These are phyloP conservation scores for Cyanoramphus novaezelandiae DNA, from an alignment of 2,113 vertebrate genomes.

Conservation along the genomic window DNA sequence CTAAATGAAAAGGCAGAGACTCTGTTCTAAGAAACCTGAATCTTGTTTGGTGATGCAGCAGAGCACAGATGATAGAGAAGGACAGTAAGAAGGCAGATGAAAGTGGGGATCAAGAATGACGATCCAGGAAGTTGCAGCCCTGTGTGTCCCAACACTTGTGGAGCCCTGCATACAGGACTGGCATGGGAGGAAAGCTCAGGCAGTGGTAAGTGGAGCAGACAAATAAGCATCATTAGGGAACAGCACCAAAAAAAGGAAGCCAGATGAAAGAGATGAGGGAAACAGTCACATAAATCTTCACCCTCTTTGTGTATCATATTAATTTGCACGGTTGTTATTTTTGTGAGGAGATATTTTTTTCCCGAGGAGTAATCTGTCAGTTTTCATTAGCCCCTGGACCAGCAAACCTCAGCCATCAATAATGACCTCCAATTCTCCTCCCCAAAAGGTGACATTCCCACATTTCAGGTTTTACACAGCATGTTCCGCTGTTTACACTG, in stretches of 20 bases:
- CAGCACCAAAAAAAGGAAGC: neutral
- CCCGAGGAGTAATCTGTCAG: slow-evolving; percentile 22
- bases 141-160: rapidly evolving
- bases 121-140: neutral
- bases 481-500: neutral
- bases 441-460: neutral
- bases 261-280: neutral
- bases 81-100: neutral
- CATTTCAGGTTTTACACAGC: neutral
- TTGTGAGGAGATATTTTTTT: neutral
- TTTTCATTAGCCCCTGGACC: slow-evolving; percentile 11
- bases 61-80: neutral
- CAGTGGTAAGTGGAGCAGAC: neutral
- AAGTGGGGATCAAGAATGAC: neutral
- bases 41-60: neutral
- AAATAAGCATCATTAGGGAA: slow-evolving; percentile 32
- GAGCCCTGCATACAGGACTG: neutral
- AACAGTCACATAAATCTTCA: slow-evolving; percentile 38
- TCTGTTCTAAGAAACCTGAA: neutral
- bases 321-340: slow-evolving; percentile 51
- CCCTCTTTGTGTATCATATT: neutral
- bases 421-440: slow-evolving; percentile 17
- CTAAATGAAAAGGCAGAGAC: neutral
- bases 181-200: neutral
- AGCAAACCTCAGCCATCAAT: neutral